phyloP scores from a whole-genome alignment of 2,113 vertebrate genomes.

The Anguilla rostrata region DNA sequence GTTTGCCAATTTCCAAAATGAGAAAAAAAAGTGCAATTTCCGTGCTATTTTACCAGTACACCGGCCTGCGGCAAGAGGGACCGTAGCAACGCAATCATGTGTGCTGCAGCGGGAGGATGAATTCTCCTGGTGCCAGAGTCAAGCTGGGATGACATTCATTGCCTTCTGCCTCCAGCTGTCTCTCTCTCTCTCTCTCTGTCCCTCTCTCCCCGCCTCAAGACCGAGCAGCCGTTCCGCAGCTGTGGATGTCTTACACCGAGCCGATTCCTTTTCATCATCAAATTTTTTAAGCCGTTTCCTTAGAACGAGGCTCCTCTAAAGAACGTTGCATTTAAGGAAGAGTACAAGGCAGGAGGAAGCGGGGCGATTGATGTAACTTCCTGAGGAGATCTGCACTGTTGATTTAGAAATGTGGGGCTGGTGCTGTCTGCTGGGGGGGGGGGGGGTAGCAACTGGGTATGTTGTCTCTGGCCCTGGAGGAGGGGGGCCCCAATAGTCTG shows the following conservation, averaged over 20 bases:
- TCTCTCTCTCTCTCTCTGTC: not conserved
- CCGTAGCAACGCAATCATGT: not conserved
- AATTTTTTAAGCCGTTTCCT: too few species aligned
- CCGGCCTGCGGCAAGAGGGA: not conserved
- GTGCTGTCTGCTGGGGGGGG: not conserved
- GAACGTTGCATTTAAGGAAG: not conserved
- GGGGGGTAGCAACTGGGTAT: too few species aligned
- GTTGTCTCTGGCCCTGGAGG: too few species aligned
- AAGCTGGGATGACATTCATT: not conserved
- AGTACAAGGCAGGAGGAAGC: not conserved
- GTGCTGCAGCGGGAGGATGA: conserved; percentile 6
- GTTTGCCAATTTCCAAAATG: not conserved
- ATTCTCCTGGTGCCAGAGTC: not conserved
- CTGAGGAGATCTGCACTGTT: not conserved
- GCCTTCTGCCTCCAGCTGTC: not conserved
- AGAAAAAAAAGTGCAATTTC: not conserved
- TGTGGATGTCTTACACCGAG: not conserved
- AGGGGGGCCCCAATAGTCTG: too few species aligned
- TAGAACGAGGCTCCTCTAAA: too few species aligned
- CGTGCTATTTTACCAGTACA: not conserved
- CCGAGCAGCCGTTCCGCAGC: not conserved
- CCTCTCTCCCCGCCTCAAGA: not conserved
- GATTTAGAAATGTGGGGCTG: not conserved
- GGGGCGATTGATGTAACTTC: not conserved
- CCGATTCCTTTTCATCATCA: not conserved